phyloP scores from a whole-genome alignment of 2,888 invertebrate species.

The Steinernema hermaphroditum region DNA sequence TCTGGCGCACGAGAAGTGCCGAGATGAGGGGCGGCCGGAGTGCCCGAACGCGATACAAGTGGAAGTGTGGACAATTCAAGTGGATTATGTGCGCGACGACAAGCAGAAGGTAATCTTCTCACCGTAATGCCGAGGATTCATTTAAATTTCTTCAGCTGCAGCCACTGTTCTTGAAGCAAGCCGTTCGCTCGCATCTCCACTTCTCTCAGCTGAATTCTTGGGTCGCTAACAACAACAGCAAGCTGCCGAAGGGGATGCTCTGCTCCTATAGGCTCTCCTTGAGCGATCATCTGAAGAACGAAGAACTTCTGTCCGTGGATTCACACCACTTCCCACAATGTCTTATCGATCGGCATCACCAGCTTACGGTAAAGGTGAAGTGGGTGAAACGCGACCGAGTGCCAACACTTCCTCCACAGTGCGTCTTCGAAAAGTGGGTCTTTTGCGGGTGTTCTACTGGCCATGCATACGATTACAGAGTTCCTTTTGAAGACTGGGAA shows the following conservation, averaged over 20 bases:
- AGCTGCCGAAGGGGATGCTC: constrained; percentile 51
- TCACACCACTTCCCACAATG: constrained; percentile 37
- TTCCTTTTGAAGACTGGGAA: constrained; percentile 15
- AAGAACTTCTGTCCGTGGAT: constrained; percentile 27
- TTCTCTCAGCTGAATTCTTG: constrained; percentile 95
- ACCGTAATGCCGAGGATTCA: neutral
- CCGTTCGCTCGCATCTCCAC: constrained; percentile 89
- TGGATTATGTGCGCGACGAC: neutral
- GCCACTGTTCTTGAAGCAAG: constrained; percentile 79
- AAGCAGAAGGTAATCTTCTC: neutral
- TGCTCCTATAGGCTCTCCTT: constrained; percentile 32
- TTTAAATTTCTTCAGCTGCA: constrained; percentile 43
- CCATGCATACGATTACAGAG: neutral
- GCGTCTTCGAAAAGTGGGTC: constrained; percentile 9
- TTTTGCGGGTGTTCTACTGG: neutral
- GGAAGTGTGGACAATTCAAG: constrained; percentile 21
- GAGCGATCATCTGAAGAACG: constrained; percentile 30
- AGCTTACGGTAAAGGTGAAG: constrained; percentile 34
- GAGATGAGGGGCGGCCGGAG: constrained; percentile 24
- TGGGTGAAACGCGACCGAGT: constrained; percentile 37
- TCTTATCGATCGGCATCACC: constrained; percentile 22
- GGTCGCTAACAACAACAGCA: constrained; percentile 72
- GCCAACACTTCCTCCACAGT: constrained; percentile 30
- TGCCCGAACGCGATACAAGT: constrained; percentile 26
- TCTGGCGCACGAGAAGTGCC: constrained; percentile 37